Percentiles rank a stretch among this genome's conserved stretches.
Evolutionary conservation across 35 echinoderm and acorn worm species (phyloP).

Genomic region (Anneissia japonica): DNA sequence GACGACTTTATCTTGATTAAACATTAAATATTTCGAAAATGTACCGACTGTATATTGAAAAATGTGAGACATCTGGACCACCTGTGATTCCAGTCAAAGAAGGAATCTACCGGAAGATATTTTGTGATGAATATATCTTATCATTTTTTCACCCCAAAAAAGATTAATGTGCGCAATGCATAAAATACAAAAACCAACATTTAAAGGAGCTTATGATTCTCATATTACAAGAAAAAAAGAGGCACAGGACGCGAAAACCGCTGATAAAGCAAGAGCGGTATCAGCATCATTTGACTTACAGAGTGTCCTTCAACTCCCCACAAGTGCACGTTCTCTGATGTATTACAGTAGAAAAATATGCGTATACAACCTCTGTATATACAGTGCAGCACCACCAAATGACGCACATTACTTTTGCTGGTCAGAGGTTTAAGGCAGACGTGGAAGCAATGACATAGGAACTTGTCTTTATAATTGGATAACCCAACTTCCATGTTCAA

Average conservation of each 20-base stretch:
- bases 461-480: constrained; percentile 35
- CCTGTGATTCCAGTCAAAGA: constrained; percentile 1
- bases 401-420: constrained; percentile 39
- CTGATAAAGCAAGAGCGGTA: constrained; percentile 29
- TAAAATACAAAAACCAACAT: constrained; percentile 33
- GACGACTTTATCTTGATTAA: background rate
- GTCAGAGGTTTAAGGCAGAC: constrained; percentile 38
- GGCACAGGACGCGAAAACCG: constrained; percentile 41
- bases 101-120: constrained; percentile 26
- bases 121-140: constrained; percentile 47
- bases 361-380: constrained; percentile 45
- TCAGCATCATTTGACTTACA: constrained; percentile 41
- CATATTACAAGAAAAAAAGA: constrained; percentile 46
- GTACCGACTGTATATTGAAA: background rate
- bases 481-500: constrained; percentile 17
- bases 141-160: constrained; percentile 58
- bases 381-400: constrained; percentile 34
- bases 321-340: constrained; percentile 33
- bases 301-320: constrained; percentile 45
- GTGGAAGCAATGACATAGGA: constrained; percentile 44
- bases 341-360: constrained; percentile 46
- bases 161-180: constrained; percentile 38
- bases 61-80: background rate
- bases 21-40: constrained; percentile 6
- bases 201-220: constrained; percentile 39